Base-by-base conservation (phyloP, 1,140 invertebrate genomes). In the Nixonia krombeini region DNA sequence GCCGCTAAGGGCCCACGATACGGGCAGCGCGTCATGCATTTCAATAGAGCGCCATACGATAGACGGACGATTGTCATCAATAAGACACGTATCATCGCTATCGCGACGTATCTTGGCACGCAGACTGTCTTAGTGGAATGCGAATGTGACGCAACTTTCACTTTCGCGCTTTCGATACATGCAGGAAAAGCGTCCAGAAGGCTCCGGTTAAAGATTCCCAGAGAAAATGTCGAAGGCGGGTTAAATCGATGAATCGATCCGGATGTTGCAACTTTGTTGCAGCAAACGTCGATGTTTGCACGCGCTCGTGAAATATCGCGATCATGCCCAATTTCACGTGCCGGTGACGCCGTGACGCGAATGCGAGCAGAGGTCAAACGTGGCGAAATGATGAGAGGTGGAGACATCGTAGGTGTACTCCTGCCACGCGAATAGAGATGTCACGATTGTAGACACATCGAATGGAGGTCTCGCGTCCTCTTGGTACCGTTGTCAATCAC, bases 41-140 rank as follows among this genome's bases (percentile, higher is more conserved):
- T 73, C 72, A 72, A 76, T 78, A 63, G 53, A 65, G 49, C 42
- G 53, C 58, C 46, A 29, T 55, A 56, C 61, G 57, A 56, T 37
- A 16, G 61, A 66, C 65, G 63, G 52, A 47, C 59, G 59, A 57
- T 73, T 55, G 70, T 74, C 75, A 68, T 73, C 73, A 77, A 77
- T 74, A 75, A 64, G 76, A 77, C 76, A 77, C 73, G 72, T 63
- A 73, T 80, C 76, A 74, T 65, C 62, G 59, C 73, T 78, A 80
- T 80, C 75, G 49, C 35, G 65, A 52, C 67, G 49, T 69, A 78
- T 78, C 76, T 72, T 66, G 53, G 70, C 72, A 73, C 52, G 62
- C 52, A 62, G 25, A 69, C 61, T 58, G 58, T 73, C 61, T 46
- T 68, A 38, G 28, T 49, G 31, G 49, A 56, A 49, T 45, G 57